These are phyloP conservation scores for Agrilus cyanescens DNA, from an alignment of 2,888 invertebrate genomes.

Conservation along the genomic window DNA sequence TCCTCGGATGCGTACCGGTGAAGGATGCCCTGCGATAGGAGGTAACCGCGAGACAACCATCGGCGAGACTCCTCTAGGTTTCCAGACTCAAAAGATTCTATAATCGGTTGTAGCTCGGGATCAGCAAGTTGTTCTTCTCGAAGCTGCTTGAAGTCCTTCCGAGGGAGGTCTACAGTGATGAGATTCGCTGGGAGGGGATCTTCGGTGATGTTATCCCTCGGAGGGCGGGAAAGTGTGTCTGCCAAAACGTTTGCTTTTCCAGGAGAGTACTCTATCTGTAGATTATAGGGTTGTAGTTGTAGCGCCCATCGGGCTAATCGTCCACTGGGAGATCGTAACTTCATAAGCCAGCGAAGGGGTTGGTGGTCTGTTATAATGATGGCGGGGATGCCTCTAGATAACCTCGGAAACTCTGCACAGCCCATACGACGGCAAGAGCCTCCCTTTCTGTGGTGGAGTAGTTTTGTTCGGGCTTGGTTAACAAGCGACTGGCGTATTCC, in stretches of 20 bases:
- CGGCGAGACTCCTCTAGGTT: too few species aligned
- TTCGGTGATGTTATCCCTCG: background rate
- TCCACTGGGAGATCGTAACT: constrained; percentile 9
- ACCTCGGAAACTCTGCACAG: constrained; percentile 28
- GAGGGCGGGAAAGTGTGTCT: background rate
- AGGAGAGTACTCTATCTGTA: constrained; percentile 3
- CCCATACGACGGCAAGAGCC: constrained; percentile 21
- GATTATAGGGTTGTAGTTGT: constrained; percentile 4
- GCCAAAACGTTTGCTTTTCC: background rate
- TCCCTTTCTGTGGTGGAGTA: constrained; percentile 19
- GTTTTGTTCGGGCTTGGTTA: constrained; percentile 18
- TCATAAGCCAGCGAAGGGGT: too few species aligned
- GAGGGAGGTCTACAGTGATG: constrained; percentile 23
- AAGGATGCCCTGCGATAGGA: constrained; percentile 2
- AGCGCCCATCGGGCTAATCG: constrained; percentile 6
- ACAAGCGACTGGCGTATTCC: constrained; percentile 20
- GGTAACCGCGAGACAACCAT: background rate
- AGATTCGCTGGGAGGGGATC: too few species aligned
- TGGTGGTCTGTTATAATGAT: too few species aligned
- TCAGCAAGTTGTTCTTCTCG: background rate
- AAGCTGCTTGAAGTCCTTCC: background rate
- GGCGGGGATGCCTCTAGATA: constrained; percentile 29
- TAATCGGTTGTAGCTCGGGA: background rate
- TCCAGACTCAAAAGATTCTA: background rate
- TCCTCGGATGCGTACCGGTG: background rate